A percentile compares a stretch with the other conserved stretches of the same genome.
These are phyloP conservation scores for Hephaestus fuliginosus DNA, from an alignment of 2,797 vertebrate species.

Conservation along the genomic window DNA sequence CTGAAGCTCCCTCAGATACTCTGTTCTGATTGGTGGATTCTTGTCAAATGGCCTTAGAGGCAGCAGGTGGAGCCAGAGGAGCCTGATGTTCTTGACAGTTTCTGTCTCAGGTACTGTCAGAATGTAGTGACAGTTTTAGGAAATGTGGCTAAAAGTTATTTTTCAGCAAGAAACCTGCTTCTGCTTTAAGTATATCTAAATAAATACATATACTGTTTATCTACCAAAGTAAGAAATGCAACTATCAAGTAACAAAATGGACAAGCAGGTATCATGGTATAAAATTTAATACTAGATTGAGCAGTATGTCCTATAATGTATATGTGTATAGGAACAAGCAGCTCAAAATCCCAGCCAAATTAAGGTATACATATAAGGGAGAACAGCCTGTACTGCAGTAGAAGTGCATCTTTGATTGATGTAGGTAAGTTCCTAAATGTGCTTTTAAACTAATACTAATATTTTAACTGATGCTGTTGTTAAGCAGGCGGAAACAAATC, in stretches of 20 bases:
- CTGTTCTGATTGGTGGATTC: too few relatives aligned
- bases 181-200: too few relatives aligned
- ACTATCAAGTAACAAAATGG: neutral
- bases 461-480: neutral
- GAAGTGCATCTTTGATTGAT: constrained; percentile 2
- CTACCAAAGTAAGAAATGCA: neutral
- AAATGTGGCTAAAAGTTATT: too few relatives aligned
- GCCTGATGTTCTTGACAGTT: too few relatives aligned
- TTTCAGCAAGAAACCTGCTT: too few relatives aligned
- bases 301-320: neutral
- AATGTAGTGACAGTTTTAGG: too few relatives aligned
- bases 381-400: neutral
- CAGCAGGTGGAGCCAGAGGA: too few relatives aligned
- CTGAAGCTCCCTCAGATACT: too few relatives aligned
- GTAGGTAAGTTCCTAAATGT: neutral
- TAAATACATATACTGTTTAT: neutral
- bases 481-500: neutral
- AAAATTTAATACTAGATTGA: constrained; percentile 27
- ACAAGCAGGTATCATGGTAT: neutral
- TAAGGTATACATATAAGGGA: neutral
- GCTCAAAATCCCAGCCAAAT: neutral
- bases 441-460: constrained; percentile 19
- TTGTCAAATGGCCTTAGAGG: too few relatives aligned
- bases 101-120: too few relatives aligned
- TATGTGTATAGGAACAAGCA: neutral